Conservation (phyloP, 2,888 invertebrate genomes). For the Eupeodes luniger region DNA sequence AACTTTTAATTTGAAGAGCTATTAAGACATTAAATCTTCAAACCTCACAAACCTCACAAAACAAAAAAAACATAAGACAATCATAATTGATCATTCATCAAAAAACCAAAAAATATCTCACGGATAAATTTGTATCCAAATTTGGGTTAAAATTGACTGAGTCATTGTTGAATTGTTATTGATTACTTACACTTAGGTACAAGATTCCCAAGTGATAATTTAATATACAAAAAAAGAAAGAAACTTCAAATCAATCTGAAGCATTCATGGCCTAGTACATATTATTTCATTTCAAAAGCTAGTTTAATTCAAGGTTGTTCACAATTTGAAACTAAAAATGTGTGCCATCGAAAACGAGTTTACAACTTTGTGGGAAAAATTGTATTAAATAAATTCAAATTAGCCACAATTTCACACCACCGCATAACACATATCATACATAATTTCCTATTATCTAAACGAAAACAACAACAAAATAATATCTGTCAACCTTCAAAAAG, state of each 20-base stretch:
- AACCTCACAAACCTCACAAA: too few relatives aligned
- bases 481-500: not conserved
- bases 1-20: too few relatives aligned
- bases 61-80: too few relatives aligned
- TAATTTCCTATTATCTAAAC: conserved; percentile 5
- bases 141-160: not conserved
- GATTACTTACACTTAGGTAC: not conserved
- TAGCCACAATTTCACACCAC: not conserved
- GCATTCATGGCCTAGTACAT: conserved; percentile 6
- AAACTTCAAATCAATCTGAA: not conserved
- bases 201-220: not conserved
- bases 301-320: conserved; percentile 13
- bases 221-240: not conserved
- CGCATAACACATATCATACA: not conserved
- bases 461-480: not conserved
- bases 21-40: too few relatives aligned
- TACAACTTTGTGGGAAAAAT: conserved; percentile 7
- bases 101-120: too few relatives aligned
- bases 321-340: not conserved
- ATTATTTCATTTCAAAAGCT: not conserved
- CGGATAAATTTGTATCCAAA: too few relatives aligned
- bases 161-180: not conserved
- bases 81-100: too few relatives aligned
- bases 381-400: not conserved
- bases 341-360: conserved; percentile 25